A percentile compares a stretch with the other conserved stretches of the same genome.
Evolutionary conservation across 92 coral and sea anemone genomes (phyloP).

Genomic region (Nematostella vectensis): DNA sequence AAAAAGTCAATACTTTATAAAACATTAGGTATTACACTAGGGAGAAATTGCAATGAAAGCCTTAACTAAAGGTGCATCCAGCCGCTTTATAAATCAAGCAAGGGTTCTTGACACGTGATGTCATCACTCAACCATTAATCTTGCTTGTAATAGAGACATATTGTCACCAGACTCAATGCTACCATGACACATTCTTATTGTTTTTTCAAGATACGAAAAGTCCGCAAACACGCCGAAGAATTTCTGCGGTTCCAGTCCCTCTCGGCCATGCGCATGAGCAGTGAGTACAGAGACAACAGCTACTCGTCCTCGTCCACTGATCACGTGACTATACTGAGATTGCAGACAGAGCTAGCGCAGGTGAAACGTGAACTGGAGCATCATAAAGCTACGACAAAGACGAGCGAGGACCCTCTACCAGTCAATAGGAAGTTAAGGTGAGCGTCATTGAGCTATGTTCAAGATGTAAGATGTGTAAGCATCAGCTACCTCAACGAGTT

Average conservation of each 20-base stretch:
- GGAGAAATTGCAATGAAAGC: no score
- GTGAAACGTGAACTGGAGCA: constrained; percentile 32
- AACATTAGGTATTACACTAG: no score
- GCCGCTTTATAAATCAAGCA: no score
- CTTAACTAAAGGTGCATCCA: no score
- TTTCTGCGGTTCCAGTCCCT: constrained; percentile 26
- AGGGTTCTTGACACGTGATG: no score
- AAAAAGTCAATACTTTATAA: no score
- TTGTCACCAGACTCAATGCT: no score
- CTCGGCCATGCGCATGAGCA: constrained; percentile 18
- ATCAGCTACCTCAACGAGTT: no score
- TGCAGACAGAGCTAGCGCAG: constrained; percentile 34
- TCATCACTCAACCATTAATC: no score
- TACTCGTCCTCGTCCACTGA: constrained; percentile 13
- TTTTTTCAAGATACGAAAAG: constrained; percentile 25
- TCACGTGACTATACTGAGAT: constrained; percentile 19
- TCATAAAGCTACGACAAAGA: constrained; percentile 14
- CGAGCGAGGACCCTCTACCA: neutral
- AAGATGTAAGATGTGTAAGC: no score
- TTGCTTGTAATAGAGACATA: no score
- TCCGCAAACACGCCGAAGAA: constrained; percentile 32
- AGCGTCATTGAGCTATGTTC: neutral
- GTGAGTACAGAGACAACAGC: constrained; percentile 16
- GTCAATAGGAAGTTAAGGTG: neutral
- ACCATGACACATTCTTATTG: no score